Evolutionary conservation across 2,797 vertebrate species (phyloP).

Genomic region (Sandelia bainsii): DNA sequence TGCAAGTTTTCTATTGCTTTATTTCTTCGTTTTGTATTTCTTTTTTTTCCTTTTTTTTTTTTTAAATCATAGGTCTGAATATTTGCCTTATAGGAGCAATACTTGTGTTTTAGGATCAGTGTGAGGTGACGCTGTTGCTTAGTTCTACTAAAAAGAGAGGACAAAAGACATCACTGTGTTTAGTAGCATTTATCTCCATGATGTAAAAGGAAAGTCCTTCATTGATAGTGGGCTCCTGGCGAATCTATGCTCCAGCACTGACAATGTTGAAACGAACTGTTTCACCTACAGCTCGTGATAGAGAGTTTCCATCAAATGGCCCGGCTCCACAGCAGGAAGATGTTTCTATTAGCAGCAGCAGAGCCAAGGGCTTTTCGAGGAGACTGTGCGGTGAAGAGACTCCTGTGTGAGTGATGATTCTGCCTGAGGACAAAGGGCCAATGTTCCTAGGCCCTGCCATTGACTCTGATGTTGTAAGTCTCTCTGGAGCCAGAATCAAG

Average conservation of each 20-base stretch:
- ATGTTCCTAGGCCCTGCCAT: conserved; percentile 48
- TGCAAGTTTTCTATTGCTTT: too few relatives aligned
- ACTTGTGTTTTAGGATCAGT: neutral
- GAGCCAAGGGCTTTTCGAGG: conserved; percentile 48
- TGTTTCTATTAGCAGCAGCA: conserved; percentile 46
- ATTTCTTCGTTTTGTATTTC: too few relatives aligned
- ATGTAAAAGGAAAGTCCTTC: conserved; percentile 4
- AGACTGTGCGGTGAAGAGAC: conserved; percentile 22
- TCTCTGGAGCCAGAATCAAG: conserved; percentile 32
- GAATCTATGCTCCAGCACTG: conserved; percentile 5
- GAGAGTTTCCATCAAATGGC: conserved; percentile 55
- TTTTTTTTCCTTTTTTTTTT: too few relatives aligned
- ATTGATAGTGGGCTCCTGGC: neutral
- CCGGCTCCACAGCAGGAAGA: neutral
- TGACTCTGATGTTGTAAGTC: conserved; percentile 41
- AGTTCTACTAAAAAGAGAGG: neutral
- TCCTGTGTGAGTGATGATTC: conserved; percentile 66
- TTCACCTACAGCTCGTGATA: conserved; percentile 25
- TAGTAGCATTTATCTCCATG: conserved; percentile 7
- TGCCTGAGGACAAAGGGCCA: conserved; percentile 48
- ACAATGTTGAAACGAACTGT: conserved; percentile 36
- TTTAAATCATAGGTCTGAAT: too few relatives aligned
- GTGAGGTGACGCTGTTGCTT: too few relatives aligned
- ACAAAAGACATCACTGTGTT: neutral
- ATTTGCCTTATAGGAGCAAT: neutral